Percentiles rank a stretch among this genome's conserved stretches.
These are phyloP conservation scores for Eublepharis macularius DNA, from an alignment of 2,113 vertebrate genomes.

Conservation along the genomic window DNA sequence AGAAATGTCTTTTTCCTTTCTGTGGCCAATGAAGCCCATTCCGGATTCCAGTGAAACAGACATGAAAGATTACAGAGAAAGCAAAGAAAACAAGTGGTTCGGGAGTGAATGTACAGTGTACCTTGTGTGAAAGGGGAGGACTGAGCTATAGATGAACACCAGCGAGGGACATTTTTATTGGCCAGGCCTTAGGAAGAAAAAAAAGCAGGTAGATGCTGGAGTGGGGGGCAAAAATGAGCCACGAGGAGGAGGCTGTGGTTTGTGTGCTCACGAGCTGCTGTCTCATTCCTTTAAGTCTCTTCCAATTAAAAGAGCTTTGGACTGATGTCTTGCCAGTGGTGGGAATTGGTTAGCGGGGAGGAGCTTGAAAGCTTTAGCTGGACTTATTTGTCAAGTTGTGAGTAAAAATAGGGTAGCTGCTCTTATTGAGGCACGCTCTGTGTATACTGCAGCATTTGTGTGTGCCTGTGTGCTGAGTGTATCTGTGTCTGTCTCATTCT, in stretches of 20 bases:
- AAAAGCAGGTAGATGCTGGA: background rate
- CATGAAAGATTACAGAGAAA: background rate
- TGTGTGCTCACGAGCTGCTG: slow-evolving; percentile 36
- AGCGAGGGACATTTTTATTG: slow-evolving; percentile 1
- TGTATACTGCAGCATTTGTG: background rate
- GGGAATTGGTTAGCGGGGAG: slow-evolving; percentile 49
- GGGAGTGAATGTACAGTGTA: background rate
- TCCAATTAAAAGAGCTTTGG: slow-evolving; percentile 54
- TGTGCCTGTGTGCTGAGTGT: slow-evolving; percentile 22
- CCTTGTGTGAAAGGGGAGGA: slow-evolving; percentile 3
- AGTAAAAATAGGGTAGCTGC: slow-evolving; percentile 50
- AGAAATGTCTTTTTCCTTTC: background rate
- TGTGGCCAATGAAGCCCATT: background rate
- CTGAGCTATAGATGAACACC: background rate
- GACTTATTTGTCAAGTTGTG: slow-evolving; percentile 57
- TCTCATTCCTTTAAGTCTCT: slow-evolving; percentile 49
- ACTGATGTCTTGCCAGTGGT: slow-evolving; percentile 64
- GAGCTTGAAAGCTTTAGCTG: slow-evolving; percentile 47
- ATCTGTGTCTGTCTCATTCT: slow-evolving; percentile 60
- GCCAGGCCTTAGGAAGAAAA: slow-evolving; percentile 3
- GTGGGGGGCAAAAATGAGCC: slow-evolving; percentile 5
- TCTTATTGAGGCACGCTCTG: slow-evolving; percentile 34
- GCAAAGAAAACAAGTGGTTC: background rate
- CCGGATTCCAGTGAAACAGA: background rate
- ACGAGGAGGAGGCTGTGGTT: slow-evolving; percentile 12